A percentile compares a stretch with the other conserved stretches of the same genome.
phyloP scores from a whole-genome alignment of 2,113 vertebrate species.

The Trogon melanurus region DNA sequence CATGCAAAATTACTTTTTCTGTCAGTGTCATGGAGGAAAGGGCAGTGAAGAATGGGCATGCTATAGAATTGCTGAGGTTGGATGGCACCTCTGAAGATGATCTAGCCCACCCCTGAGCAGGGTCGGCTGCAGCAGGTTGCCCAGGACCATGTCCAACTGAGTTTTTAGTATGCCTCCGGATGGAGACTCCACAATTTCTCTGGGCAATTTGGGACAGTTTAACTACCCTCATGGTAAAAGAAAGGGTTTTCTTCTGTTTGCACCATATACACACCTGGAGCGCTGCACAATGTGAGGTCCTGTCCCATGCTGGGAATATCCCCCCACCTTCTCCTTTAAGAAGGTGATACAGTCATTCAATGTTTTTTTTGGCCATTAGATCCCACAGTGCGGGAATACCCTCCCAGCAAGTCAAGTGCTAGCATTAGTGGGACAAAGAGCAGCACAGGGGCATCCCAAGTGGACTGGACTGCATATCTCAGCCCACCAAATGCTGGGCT shows the following conservation, averaged over 20 bases:
- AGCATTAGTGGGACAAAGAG: neutral
- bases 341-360: neutral
- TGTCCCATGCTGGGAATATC: neutral
- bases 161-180: neutral
- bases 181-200: neutral
- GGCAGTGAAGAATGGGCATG: neutral
- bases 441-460: neutral
- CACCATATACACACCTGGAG: neutral
- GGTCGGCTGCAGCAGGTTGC: neutral
- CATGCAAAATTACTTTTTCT: neutral
- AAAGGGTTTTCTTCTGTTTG: neutral
- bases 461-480: neutral
- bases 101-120: neutral
- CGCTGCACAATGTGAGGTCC: neutral
- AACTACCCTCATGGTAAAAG: neutral
- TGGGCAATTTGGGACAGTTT: neutral
- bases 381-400: neutral
- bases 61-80: neutral
- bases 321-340: neutral
- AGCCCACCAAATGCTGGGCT: neutral
- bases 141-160: rapidly evolving
- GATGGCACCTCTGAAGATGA: neutral
- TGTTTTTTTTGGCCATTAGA: neutral
- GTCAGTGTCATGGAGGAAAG: neutral
- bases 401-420: neutral